Conservation (phyloP, 2,797 vertebrate species). For the Meda fulgida region DNA sequence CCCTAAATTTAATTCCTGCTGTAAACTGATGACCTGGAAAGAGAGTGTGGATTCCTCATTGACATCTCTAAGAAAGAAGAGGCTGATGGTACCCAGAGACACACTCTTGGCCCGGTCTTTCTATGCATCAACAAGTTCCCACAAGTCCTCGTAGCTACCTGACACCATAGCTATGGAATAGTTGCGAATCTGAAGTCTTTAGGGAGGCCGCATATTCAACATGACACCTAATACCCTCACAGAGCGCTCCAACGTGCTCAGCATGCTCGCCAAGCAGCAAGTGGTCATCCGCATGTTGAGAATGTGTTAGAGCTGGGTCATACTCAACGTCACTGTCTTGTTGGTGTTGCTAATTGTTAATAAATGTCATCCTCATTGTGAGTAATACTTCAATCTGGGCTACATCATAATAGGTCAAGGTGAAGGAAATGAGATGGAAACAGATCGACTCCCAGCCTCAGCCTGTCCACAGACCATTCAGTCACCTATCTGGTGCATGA, state of each 20-base stretch:
- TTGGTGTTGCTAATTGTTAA: not conserved
- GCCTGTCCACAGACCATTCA: not conserved
- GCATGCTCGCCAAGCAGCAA: not conserved
- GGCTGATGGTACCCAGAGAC: not conserved
- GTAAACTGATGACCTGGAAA: conserved; percentile 12
- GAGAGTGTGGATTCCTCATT: conserved; percentile 27
- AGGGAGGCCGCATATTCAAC: conserved; percentile 38
- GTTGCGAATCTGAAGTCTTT: conserved; percentile 37
- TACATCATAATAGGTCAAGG: not conserved
- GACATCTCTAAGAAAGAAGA: not conserved
- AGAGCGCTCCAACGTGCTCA: conserved; percentile 11
- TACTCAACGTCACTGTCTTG: not conserved
- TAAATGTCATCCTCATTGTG: not conserved
- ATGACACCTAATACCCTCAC: conserved; percentile 27
- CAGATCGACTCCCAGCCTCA: not conserved
- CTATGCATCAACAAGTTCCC: conserved; percentile 38
- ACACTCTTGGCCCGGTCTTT: not conserved
- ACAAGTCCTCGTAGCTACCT: conserved; percentile 64
- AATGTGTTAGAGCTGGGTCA: conserved; percentile 10
- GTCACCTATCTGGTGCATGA: not conserved
- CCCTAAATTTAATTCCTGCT: conserved; percentile 16
- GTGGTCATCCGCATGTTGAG: conserved; percentile 16
- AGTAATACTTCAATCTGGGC: not conserved
- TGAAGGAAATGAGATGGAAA: not conserved
- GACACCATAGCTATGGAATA: conserved; percentile 65